Percentiles rank a stretch among this genome's conserved stretches.
phyloP scores from a whole-genome alignment of 2,888 invertebrate genomes.

The Panopea generosa region DNA sequence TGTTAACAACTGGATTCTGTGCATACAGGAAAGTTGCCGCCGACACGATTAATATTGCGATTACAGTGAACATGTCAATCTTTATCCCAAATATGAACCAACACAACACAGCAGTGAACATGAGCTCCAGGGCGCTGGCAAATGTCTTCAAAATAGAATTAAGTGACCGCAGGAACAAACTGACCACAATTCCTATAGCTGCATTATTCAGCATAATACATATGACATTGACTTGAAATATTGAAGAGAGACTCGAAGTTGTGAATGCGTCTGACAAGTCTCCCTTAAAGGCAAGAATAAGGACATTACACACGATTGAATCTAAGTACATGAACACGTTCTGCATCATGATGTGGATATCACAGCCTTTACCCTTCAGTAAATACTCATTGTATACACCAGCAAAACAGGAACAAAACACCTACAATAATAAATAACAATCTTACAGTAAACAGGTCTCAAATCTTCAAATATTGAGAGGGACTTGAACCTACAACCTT shows the following conservation, averaged over 20 bases:
- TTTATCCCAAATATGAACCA: constrained; percentile 93
- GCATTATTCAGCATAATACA: constrained; percentile 95
- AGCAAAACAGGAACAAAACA: constrained; percentile 96
- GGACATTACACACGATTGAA: constrained; percentile 95
- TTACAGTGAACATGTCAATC: constrained; percentile 92
- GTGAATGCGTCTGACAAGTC: constrained; percentile 89
- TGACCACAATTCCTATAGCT: constrained; percentile 95
- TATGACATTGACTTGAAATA: constrained; percentile 88
- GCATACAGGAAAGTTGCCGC: constrained; percentile 94
- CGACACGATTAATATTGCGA: constrained; percentile 93
- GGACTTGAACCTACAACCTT: too few species aligned
- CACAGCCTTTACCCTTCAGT: constrained; percentile 93
- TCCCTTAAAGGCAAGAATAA: constrained; percentile 90
- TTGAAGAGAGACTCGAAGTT: constrained; percentile 81
- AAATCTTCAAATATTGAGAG: background rate
- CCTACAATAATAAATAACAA: constrained; percentile 89
- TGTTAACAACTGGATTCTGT: constrained; percentile 92
- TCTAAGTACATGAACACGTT: constrained; percentile 98
- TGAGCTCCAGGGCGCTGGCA: constrained; percentile 95
- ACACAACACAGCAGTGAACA: constrained; percentile 95
- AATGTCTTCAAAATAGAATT: constrained; percentile 98
- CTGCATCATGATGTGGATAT: constrained; percentile 95
- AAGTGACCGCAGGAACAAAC: constrained; percentile 95
- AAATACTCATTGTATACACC: constrained; percentile 98
- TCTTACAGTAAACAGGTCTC: too few species aligned